phyloP scores from a whole-genome alignment of 35 echinoderm and acorn worm species.

The Amphiura filiformis region DNA sequence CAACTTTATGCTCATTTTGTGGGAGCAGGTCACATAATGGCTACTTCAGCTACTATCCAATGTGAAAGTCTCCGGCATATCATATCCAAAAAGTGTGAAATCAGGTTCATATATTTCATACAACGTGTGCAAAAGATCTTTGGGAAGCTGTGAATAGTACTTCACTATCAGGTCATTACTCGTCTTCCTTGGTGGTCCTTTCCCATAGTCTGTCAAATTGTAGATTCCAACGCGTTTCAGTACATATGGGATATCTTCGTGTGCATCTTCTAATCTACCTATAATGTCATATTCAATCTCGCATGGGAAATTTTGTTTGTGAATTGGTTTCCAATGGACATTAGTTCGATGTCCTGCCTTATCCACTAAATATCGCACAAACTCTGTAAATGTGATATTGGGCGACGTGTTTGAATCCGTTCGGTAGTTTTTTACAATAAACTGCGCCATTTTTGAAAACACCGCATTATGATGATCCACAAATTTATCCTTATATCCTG shows the following conservation, averaged over 20 bases:
- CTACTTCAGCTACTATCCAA: too few species aligned
- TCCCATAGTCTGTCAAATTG: conserved; percentile 36
- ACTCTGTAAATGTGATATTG: conserved; percentile 84
- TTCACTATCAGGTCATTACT: conserved; percentile 20
- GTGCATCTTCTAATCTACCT: conserved; percentile 70
- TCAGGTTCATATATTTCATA: conserved; percentile 81
- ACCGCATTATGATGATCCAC: conserved; percentile 79
- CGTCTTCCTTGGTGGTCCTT: conserved; percentile 34
- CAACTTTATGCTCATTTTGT: too few species aligned
- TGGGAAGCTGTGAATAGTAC: conserved; percentile 69
- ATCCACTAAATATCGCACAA: conserved; percentile 66
- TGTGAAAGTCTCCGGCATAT: conserved; percentile 54
- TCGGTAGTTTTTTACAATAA: conserved; percentile 58
- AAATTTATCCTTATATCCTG: conserved; percentile 94
- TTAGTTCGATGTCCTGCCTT: conserved; percentile 46
- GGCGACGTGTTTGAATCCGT: conserved; percentile 4
- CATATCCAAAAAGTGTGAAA: conserved; percentile 89
- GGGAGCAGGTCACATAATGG: too few species aligned
- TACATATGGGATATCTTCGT: conserved; percentile 76
- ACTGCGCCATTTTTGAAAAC: conserved; percentile 52
- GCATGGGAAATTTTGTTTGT: conserved; percentile 71
- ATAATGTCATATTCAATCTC: conserved; percentile 75
- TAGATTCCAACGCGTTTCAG: conserved; percentile 54
- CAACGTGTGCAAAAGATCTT: conserved; percentile 49
- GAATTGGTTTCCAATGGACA: conserved; percentile 84